Conservation (phyloP, 2,888 invertebrate species). For the Anoplius nigerrimus region DNA sequence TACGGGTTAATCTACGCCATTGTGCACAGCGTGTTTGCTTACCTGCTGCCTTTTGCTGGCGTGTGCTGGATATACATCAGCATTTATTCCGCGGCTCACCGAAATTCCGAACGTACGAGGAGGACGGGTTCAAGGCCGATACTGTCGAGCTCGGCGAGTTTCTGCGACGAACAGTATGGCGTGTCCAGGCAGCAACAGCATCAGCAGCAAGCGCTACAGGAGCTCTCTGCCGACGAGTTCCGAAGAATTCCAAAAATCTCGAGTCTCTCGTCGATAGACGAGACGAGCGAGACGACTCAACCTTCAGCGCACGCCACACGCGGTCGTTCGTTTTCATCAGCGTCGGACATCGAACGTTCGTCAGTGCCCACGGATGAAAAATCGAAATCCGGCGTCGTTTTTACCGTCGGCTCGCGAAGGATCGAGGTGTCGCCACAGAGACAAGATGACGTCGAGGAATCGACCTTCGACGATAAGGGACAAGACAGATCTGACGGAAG, state of each 20-base stretch:
- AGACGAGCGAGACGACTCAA: constrained; percentile 67
- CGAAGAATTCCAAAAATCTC: constrained; percentile 71
- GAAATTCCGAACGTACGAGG: constrained; percentile 81
- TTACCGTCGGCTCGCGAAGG: constrained; percentile 67
- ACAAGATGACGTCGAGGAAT: not conserved
- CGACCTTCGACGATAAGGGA: constrained; percentile 52
- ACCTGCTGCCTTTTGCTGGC: constrained; percentile 78
- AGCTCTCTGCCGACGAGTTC: constrained; percentile 59
- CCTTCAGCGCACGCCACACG: constrained; percentile 35
- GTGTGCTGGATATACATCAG: constrained; percentile 85
- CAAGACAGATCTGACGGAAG: constrained; percentile 29
- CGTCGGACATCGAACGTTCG: constrained; percentile 23
- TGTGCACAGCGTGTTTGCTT: constrained; percentile 75
- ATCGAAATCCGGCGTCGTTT: constrained; percentile 57
- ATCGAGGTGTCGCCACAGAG: constrained; percentile 50
- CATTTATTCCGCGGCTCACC: constrained; percentile 86
- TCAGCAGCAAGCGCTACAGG: constrained; percentile 14
- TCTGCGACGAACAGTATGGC: constrained; percentile 65
- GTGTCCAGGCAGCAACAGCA: constrained; percentile 51
- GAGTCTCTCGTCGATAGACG: constrained; percentile 72
- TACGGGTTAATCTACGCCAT: constrained; percentile 76
- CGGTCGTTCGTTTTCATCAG: constrained; percentile 44
- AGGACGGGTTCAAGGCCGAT: constrained; percentile 71
- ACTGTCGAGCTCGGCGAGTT: constrained; percentile 65
- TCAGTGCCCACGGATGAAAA: constrained; percentile 32